These are phyloP conservation scores for Bombus picipes DNA, from an alignment of 1,140 invertebrate genomes.

Conservation along the genomic window DNA sequence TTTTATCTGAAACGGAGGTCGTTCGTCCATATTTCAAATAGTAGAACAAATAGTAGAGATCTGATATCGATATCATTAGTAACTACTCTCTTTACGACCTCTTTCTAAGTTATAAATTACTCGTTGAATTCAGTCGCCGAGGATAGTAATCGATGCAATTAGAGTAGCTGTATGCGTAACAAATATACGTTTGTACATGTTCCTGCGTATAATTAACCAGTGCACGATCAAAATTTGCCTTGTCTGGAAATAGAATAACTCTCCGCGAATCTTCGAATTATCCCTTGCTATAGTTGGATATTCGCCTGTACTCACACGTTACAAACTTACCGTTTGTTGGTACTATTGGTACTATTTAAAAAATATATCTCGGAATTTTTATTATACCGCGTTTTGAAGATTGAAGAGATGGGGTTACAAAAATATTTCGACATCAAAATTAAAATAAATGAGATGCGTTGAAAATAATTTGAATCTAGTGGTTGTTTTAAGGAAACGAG, in stretches of 20 bases:
- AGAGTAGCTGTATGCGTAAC: conserved; percentile 41
- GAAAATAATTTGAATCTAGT: no score
- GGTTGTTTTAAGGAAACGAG: not conserved
- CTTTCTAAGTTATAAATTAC: conserved; percentile 66
- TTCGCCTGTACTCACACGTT: not conserved
- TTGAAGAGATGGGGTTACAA: no score
- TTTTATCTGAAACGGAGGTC: conserved; percentile 22
- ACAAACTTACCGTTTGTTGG: not conserved
- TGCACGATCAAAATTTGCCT: conserved; percentile 57
- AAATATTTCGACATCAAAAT: no score
- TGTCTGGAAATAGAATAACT: conserved; percentile 44
- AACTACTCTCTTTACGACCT: conserved; percentile 63
- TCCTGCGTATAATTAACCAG: conserved; percentile 54
- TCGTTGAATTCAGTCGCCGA: conserved; percentile 21
- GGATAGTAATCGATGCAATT: conserved; percentile 58
- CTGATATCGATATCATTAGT: conserved; percentile 62
- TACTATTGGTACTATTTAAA: no score
- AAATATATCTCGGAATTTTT: not conserved
- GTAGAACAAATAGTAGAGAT: conserved; percentile 37
- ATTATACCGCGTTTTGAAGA: not conserved
- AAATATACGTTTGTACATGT: conserved; percentile 24
- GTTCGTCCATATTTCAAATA: conserved; percentile 45
- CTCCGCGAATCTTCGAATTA: conserved; percentile 12
- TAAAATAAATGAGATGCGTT: no score
- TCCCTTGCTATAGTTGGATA: not conserved